These are phyloP conservation scores for Lipophrys pholis DNA, from an alignment of 2,113 vertebrate genomes.

Conservation along the genomic window DNA sequence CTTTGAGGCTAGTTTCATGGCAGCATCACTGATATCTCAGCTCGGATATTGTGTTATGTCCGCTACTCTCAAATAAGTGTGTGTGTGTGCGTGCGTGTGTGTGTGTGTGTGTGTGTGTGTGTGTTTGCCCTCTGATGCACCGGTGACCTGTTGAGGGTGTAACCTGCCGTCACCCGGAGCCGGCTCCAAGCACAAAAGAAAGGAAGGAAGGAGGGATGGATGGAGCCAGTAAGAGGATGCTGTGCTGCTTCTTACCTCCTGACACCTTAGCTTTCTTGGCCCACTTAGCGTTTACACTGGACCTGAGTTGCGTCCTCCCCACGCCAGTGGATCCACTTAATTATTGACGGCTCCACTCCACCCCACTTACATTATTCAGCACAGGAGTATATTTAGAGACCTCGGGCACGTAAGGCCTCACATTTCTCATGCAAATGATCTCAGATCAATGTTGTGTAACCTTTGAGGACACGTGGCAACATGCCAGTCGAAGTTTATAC, in stretches of 20 bases:
- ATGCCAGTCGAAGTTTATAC: no score
- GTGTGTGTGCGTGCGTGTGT: no score
- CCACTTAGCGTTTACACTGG: slow-evolving; percentile 68
- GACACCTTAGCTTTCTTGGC: slow-evolving; percentile 62
- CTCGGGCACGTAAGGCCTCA: slow-evolving; percentile 69
- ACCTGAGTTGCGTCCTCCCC: slow-evolving; percentile 79
- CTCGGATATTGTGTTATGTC: no score
- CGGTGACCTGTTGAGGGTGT: no score
- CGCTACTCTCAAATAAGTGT: no score
- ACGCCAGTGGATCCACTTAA: slow-evolving; percentile 84
- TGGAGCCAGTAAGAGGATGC: slow-evolving; percentile 39
- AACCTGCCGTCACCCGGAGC: no score
- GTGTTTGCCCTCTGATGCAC: no score
- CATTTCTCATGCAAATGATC: slow-evolving; percentile 79
- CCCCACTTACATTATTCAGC: slow-evolving; percentile 86
- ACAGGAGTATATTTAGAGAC: slow-evolving; percentile 84
- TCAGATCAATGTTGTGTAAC: slow-evolving; percentile 39
- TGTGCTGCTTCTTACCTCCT: slow-evolving; percentile 34
- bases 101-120: no score
- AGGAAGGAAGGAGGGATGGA: no score
- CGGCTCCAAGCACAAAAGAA: no score
- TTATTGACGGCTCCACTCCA: slow-evolving; percentile 87
- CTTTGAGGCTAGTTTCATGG: no score
- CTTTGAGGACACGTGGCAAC: neutral
- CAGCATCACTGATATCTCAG: no score